Percentiles rank a stretch among this genome's conserved stretches.
These are phyloP conservation scores for Globodera rostochiensis DNA, from an alignment of 1,140 invertebrate species.

Conservation along the genomic window DNA sequence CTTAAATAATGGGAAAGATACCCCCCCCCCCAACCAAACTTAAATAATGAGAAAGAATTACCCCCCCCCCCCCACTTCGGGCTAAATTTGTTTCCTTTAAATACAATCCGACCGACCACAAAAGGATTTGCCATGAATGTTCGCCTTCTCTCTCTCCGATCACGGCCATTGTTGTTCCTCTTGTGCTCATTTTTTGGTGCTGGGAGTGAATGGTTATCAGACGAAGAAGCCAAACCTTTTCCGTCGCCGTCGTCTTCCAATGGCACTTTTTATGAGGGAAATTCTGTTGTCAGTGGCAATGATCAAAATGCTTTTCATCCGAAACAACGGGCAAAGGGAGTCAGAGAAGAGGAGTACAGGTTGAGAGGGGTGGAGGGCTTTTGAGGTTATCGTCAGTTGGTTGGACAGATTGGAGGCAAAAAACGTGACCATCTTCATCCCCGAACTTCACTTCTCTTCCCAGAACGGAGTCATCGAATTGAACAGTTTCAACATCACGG, in stretches of 20 bases:
- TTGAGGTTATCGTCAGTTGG: background rate
- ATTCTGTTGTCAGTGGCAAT: background rate
- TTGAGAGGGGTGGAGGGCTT: background rate
- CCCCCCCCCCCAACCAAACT: background rate
- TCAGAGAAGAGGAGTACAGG: background rate
- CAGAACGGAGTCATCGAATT: slow-evolving; percentile 23
- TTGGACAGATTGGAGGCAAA: slow-evolving; percentile 18
- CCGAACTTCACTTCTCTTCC: slow-evolving; percentile 26
- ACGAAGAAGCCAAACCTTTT: background rate
- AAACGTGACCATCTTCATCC: slow-evolving; percentile 33
- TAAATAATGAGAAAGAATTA: background rate
- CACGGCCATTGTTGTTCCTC: background rate
- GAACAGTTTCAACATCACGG: slow-evolving; percentile 28
- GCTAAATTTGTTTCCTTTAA: background rate
- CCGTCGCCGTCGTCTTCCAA: background rate
- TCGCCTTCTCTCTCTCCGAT: background rate
- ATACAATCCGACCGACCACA: background rate
- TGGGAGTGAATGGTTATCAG: background rate
- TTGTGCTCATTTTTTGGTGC: slow-evolving; percentile 1
- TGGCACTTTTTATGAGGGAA: background rate
- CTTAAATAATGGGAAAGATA: too few species aligned
- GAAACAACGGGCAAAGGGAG: background rate
- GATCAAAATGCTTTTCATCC: background rate
- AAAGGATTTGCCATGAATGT: background rate
- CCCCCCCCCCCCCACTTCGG: background rate